These are phyloP conservation scores for Aramus guarauna DNA, from an alignment of 2,113 vertebrate genomes.

Conservation along the genomic window DNA sequence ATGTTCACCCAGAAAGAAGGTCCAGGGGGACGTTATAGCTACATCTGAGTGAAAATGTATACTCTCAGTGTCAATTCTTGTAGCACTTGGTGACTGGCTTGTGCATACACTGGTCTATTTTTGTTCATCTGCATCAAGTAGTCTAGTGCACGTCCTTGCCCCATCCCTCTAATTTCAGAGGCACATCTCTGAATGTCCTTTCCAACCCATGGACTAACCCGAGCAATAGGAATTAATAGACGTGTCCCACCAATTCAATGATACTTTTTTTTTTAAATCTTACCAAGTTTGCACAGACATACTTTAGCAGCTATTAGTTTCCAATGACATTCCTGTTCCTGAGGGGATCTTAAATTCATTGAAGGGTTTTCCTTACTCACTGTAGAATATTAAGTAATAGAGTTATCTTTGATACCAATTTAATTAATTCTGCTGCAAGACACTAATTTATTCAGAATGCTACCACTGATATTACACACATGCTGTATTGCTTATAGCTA, in stretches of 20 bases:
- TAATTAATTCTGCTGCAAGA: conserved; percentile 53
- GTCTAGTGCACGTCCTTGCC: accelerated
- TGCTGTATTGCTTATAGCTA: neutral
- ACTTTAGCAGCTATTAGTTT: conserved; percentile 31
- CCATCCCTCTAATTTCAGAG: neutral
- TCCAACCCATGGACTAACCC: neutral
- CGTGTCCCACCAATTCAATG: neutral
- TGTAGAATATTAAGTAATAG: conserved; percentile 38
- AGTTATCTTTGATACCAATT: conserved; percentile 44
- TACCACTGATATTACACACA: neutral
- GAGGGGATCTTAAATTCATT: conserved; percentile 23
- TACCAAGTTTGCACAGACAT: neutral
- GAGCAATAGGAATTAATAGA: neutral
- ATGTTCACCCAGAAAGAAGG: neutral
- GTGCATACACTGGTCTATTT: neutral
- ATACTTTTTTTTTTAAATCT: neutral
- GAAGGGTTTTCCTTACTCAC: conserved; percentile 8
- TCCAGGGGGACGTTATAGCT: neutral
- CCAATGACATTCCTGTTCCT: conserved; percentile 33
- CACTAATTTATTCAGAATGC: conserved; percentile 47
- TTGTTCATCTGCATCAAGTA: neutral
- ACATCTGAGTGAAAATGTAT: neutral
- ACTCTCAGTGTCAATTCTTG: neutral
- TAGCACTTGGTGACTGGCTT: neutral
- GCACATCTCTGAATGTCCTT: neutral